A percentile compares a stretch with the other conserved stretches of the same genome.
These are phyloP conservation scores for Psittacus erithacus DNA, from an alignment of 2,113 vertebrate genomes.

Conservation along the genomic window DNA sequence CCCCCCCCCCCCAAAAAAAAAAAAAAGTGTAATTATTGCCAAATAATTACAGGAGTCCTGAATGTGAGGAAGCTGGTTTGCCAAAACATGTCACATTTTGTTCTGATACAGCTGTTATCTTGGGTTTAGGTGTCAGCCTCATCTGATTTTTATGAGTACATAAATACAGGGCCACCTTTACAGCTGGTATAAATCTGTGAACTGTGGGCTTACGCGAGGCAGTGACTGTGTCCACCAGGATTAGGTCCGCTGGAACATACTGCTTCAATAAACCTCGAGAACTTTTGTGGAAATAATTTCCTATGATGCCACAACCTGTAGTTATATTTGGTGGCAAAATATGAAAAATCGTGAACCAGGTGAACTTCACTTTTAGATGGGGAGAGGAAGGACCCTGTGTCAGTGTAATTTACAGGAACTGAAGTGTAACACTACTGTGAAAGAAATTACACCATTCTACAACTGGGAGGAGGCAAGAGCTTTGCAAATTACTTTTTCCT, in stretches of 20 bases:
- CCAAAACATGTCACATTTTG: background rate
- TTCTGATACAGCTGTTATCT: background rate
- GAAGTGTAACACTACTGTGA: background rate
- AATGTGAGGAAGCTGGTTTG: background rate
- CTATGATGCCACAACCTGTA: background rate
- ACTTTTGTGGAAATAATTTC: background rate
- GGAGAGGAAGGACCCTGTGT: background rate
- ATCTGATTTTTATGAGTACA: background rate
- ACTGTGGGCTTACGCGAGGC: background rate
- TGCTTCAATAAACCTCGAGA: background rate
- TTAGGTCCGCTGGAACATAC: background rate
- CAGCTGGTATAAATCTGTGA: background rate
- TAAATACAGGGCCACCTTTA: background rate
- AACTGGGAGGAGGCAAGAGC: background rate
- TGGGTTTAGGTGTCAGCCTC: background rate
- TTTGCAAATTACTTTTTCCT: background rate
- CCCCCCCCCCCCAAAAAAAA: background rate
- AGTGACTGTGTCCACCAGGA: background rate
- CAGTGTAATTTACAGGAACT: background rate
- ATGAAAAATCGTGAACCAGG: background rate
- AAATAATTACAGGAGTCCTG: background rate
- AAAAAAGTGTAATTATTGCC: background rate
- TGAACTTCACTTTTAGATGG: background rate
- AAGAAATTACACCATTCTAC: background rate
- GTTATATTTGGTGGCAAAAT: background rate